Evolutionary conservation across 2,113 vertebrate genomes (phyloP).

Genomic region (Carassius auratus): DNA sequence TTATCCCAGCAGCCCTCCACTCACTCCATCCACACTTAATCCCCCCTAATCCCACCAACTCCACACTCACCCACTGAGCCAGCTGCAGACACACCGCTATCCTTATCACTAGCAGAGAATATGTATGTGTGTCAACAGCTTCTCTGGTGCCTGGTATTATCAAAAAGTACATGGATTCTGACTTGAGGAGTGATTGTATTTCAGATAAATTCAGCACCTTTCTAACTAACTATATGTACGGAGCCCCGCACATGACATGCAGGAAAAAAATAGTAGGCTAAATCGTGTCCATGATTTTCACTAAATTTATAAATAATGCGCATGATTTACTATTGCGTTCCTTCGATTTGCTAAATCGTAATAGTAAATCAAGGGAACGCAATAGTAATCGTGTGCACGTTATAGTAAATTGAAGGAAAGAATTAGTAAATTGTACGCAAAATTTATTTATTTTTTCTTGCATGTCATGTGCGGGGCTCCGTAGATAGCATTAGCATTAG

Average conservation of each 20-base stretch:
- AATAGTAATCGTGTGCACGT: no score
- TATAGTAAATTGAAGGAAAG: no score
- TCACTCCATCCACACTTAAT: constrained; percentile 81
- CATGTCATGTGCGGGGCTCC: no score
- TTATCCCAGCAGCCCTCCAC: constrained; percentile 79
- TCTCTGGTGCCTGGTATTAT: constrained; percentile 18
- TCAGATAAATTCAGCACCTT: background rate
- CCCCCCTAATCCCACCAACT: constrained; percentile 80
- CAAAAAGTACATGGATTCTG: background rate
- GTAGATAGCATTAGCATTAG: background rate
- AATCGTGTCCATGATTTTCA: no score
- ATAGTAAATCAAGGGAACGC: no score
- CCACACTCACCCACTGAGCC: constrained; percentile 69
- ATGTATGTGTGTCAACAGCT: constrained; percentile 45
- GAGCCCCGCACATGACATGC: no score
- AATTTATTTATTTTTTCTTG: no score
- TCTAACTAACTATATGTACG: background rate
- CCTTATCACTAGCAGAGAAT: constrained; percentile 68
- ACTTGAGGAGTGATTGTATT: background rate
- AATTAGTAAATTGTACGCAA: no score
- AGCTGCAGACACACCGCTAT: constrained; percentile 76
- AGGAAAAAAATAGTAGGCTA: no score
- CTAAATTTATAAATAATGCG: no score
- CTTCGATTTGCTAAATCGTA: no score
- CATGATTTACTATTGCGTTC: no score